Conservation (phyloP, 2,888 invertebrate genomes). For the Agrochola circellaris region DNA sequence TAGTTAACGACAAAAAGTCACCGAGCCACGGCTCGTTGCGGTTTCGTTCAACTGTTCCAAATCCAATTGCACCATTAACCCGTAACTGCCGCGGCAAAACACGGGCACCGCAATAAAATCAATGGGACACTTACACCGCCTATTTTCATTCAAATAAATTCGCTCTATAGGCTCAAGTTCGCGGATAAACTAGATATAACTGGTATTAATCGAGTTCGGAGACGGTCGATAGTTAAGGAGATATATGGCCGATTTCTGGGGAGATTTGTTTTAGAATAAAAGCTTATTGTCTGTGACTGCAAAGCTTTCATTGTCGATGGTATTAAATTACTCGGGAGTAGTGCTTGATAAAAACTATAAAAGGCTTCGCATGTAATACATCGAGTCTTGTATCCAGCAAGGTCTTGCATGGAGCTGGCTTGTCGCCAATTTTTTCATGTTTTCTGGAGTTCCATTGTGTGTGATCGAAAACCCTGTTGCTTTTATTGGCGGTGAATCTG, state of each 20-base stretch:
- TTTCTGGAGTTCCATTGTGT: slow-evolving; percentile 72
- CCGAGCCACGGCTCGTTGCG: slow-evolving; percentile 72
- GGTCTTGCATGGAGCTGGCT: slow-evolving; percentile 75
- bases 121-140: slow-evolving; percentile 80
- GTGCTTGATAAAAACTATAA: slow-evolving; percentile 80
- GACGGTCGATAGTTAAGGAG: slow-evolving; percentile 64
- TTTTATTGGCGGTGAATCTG: slow-evolving; percentile 57
- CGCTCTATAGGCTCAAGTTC: slow-evolving; percentile 68
- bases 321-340: slow-evolving; percentile 78
- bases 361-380: slow-evolving; percentile 81
- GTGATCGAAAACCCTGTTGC: slow-evolving; percentile 72
- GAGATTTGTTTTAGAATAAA: slow-evolving; percentile 78
- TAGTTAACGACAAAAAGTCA: slow-evolving; percentile 54
- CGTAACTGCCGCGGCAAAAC: slow-evolving; percentile 77
- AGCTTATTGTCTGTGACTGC: slow-evolving; percentile 73
- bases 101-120: slow-evolving; percentile 80
- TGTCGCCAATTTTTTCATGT: slow-evolving; percentile 80
- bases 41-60: slow-evolving; percentile 74
- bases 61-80: slow-evolving; percentile 82
- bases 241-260: slow-evolving; percentile 74
- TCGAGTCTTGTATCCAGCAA: slow-evolving; percentile 73
- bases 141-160: slow-evolving; percentile 79
- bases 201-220: slow-evolving; percentile 70
- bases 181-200: slow-evolving; percentile 71
- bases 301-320: slow-evolving; percentile 66